Conservation (phyloP, 2,888 invertebrate species). For the Dicyrtoma fusca region DNA sequence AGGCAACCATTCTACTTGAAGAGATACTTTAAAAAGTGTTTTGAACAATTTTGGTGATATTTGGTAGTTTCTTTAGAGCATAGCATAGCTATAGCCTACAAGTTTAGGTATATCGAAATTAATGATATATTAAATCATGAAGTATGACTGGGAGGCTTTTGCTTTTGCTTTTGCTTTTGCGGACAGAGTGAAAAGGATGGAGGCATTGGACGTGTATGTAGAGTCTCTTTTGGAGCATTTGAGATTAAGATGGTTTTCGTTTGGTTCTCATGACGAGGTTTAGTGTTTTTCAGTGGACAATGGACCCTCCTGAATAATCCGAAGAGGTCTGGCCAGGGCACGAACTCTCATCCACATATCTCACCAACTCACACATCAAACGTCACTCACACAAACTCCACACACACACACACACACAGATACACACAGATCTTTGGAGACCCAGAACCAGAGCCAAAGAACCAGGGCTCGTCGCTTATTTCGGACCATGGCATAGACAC, state of each 20-base stretch:
- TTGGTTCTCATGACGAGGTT: constrained; percentile 46
- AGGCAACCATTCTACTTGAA: too few relatives aligned
- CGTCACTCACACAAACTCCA: constrained; percentile 19
- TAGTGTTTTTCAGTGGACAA: constrained; percentile 51
- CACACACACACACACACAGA: background rate
- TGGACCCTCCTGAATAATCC: constrained; percentile 54
- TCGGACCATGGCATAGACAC: too few relatives aligned
- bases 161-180: background rate
- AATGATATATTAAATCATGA: too few relatives aligned
- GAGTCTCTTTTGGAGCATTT: constrained; percentile 25
- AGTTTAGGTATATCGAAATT: too few relatives aligned
- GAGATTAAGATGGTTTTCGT: constrained; percentile 48
- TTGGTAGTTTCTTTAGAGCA: too few relatives aligned
- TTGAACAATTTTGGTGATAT: background rate
- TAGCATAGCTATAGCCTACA: too few relatives aligned
- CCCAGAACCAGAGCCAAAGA: background rate
- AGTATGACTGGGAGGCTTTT: too few relatives aligned
- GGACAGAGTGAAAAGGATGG: constrained; percentile 29
- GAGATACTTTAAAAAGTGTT: constrained; percentile 31
- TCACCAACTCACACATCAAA: constrained; percentile 37
- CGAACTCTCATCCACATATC: constrained; percentile 51
- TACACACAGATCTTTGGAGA: background rate
- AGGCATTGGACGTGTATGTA: constrained; percentile 23
- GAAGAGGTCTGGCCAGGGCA: constrained; percentile 53
- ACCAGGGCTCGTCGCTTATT: too few relatives aligned